Conservation (phyloP, 2,113 vertebrate genomes). For the Oreochromis tanganicae region DNA sequence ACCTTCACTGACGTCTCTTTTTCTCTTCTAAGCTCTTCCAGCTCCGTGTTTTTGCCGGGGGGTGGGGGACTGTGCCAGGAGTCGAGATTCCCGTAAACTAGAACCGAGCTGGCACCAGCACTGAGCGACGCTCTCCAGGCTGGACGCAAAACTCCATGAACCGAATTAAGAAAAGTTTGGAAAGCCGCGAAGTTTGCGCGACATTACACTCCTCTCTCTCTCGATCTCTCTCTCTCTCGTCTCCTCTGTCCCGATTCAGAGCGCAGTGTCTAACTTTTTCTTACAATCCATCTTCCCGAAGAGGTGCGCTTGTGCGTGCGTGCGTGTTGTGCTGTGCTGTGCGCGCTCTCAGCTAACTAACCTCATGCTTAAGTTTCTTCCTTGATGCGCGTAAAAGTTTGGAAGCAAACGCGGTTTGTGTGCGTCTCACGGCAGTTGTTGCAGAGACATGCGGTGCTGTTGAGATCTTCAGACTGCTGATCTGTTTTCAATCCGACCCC, state of each 20-base stretch:
- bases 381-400: background rate
- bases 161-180: conserved; percentile 23
- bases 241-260: background rate
- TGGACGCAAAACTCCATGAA: conserved; percentile 50
- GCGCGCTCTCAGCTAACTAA: conserved; percentile 12
- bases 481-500: conserved; percentile 72
- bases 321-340: background rate
- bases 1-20: conserved; percentile 30
- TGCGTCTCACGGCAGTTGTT: conserved; percentile 31
- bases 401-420: background rate
- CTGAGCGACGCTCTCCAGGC: conserved; percentile 7
- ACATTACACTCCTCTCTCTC: background rate
- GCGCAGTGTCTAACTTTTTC: conserved; percentile 47
- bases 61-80: background rate
- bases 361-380: background rate
- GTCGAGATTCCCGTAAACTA: conserved; percentile 20
- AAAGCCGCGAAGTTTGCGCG: conserved; percentile 18
- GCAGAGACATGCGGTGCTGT: conserved; percentile 54
- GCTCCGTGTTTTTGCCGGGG: conserved; percentile 9
- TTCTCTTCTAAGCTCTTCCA: background rate
- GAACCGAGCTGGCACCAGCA: background rate
- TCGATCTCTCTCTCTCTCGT: background rate
- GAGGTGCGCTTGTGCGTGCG: background rate
- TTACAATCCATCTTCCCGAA: conserved; percentile 63
- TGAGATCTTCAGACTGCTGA: conserved; percentile 68